Percentiles rank a stretch among this genome's conserved stretches.
phyloP scores from a whole-genome alignment of 2,113 vertebrate species.

The Neolamprologus tretocephalus region DNA sequence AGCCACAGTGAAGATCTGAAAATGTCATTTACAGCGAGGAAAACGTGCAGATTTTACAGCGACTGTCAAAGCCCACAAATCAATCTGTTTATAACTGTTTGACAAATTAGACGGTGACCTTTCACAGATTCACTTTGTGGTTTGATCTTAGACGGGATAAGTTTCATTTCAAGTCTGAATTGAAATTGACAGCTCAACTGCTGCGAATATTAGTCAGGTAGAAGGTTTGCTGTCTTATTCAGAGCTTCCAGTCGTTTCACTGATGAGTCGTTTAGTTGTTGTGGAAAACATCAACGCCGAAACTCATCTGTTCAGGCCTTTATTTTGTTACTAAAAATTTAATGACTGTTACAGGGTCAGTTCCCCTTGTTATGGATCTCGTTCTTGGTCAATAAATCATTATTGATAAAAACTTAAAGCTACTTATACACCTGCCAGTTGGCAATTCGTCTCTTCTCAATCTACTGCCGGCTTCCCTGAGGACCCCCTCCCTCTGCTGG shows the following conservation, averaged over 20 bases:
- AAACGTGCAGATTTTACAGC: neutral
- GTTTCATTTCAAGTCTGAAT: neutral
- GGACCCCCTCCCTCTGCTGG: neutral
- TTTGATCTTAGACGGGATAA: neutral
- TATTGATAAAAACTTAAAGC: conserved; percentile 34
- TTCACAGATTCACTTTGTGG: conserved; percentile 17
- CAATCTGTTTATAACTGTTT: conserved; percentile 7
- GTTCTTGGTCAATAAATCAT: conserved; percentile 7
- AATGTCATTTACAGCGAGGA: conserved; percentile 24
- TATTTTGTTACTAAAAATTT: neutral
- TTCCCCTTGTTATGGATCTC: neutral
- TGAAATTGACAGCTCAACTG: neutral
- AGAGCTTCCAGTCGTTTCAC: neutral
- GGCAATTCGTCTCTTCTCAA: neutral
- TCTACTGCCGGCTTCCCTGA: neutral
- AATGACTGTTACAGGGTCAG: neutral
- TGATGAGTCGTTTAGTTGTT: neutral
- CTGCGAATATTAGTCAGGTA: neutral
- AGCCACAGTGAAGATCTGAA: conserved; percentile 5
- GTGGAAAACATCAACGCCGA: neutral
- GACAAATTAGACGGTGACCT: conserved; percentile 42
- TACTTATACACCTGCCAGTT: conserved; percentile 16
- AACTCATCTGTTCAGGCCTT: neutral
- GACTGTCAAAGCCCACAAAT: conserved; percentile 9
- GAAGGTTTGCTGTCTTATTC: neutral